phyloP scores from a whole-genome alignment of 2,797 vertebrate genomes.

The Sphenopsis melanotis region DNA sequence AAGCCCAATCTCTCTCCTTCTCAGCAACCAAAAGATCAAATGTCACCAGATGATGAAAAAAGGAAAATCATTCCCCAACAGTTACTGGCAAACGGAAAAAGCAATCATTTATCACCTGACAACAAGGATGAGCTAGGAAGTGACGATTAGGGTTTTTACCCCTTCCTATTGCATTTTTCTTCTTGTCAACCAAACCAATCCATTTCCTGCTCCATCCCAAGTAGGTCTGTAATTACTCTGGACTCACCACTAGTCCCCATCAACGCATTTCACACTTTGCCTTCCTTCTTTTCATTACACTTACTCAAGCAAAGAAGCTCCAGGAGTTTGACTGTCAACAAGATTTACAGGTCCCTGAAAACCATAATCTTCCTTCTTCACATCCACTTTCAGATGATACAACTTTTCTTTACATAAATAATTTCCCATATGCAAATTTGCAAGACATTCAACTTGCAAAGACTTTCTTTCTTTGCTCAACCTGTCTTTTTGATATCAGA shows the following conservation, averaged over 20 bases:
- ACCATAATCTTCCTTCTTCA: not conserved
- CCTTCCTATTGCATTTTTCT: rapidly evolving
- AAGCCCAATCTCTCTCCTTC: not conserved
- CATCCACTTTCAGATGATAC: not conserved
- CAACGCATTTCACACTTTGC: not conserved
- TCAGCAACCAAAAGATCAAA: not conserved
- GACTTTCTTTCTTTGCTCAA: not conserved
- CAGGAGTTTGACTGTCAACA: not conserved
- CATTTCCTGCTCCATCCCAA: not conserved
- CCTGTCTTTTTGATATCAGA: not conserved
- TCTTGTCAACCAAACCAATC: not conserved
- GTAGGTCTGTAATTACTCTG: not conserved
- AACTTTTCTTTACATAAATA: not conserved
- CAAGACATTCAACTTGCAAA: not conserved
- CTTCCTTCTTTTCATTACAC: not conserved
- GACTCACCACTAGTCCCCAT: not conserved
- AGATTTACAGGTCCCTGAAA: not conserved
- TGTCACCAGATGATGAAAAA: not conserved
- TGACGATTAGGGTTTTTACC: rapidly evolving
- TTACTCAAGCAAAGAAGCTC: not conserved
- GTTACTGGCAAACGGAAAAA: not conserved
- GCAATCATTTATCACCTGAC: not conserved
- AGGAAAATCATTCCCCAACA: not conserved
- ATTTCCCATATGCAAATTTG: not conserved
- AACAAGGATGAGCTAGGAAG: not conserved